Conservation (phyloP, 1,140 invertebrate genomes). For the Amyelois transitella region DNA sequence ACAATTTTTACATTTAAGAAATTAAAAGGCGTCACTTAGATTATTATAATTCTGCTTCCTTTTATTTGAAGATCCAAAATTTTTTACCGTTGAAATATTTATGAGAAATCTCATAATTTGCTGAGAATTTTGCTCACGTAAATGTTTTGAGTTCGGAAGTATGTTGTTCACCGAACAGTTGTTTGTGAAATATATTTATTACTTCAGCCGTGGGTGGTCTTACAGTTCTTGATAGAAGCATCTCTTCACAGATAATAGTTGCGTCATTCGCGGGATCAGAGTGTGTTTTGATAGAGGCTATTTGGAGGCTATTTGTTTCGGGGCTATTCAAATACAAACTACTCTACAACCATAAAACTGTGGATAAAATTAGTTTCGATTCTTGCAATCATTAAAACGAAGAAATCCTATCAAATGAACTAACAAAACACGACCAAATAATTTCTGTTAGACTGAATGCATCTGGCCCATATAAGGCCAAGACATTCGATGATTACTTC, state of each 20-base stretch:
- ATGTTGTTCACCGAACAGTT: background rate
- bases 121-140: background rate
- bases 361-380: background rate
- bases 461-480: background rate
- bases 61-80: background rate
- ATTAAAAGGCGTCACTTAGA: background rate
- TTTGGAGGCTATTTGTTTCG: background rate
- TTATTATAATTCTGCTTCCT: background rate
- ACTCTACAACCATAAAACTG: background rate
- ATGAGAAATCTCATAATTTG: background rate
- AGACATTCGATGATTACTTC: background rate
- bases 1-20: too few species aligned
- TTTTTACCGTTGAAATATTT: background rate
- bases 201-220: constrained; percentile 6
- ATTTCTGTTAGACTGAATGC: background rate
- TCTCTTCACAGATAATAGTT: background rate
- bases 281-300: background rate
- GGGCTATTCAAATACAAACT: background rate
- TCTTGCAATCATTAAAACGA: background rate
- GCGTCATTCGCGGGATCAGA: background rate
- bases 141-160: constrained; percentile 2
- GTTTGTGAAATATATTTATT: constrained; percentile 1
- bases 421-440: constrained; percentile 1
- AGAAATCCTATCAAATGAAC: background rate
- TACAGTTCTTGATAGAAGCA: constrained; percentile 1